Evolutionary conservation across 2,888 invertebrate genomes (phyloP), one percentile per base, ranked within the genome.

Genomic region (Sarcophaga rosellei): DNA sequence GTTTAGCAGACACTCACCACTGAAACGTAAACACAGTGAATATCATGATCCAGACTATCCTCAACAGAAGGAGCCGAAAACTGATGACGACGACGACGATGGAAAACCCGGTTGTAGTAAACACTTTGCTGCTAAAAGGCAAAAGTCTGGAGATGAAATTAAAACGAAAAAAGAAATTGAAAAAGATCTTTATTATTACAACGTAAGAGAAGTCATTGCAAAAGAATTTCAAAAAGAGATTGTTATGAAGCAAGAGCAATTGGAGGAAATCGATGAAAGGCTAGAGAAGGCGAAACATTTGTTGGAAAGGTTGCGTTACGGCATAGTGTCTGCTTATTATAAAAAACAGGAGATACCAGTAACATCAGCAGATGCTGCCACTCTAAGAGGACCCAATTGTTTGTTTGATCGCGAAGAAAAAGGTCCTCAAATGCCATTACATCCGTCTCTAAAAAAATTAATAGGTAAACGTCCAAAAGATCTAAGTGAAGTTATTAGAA

Each of bases 361-460:
- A 62, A 91, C 92, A 23, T 92, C 92, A 15, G 88, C 89, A 1
- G 92, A 93, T 65, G 89, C 90, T 12, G 91, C 92, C 25, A 89
- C 90, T 2, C 84, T 92, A 1, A 93, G 93, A 68, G 88, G 89
- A 1, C 78, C 88, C 3, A 88, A 90, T 17, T 88, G 88, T 0
- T 84, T 92, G 4, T 92, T 91, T 23, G 90, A 88, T 1, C 89
- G 90, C 12, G 90, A 90, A 77, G 84, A 89, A 1, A 88, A 87
- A 0, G 90, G 90, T 0, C 93, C 94, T 0, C 95, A 95, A 89
- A 93, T 94, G 5, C 91, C 94, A 5, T 94, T 97, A 69, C 97
- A 97, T 93, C 97, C 97, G 0, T 96, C 97, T 0, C 93, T 97
- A 0, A 95, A 96, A 82, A 96, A 96, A 89, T 93, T 96, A 15